Base-by-base conservation (phyloP, 2,113 vertebrate species). In the Amazona guildingii region DNA sequence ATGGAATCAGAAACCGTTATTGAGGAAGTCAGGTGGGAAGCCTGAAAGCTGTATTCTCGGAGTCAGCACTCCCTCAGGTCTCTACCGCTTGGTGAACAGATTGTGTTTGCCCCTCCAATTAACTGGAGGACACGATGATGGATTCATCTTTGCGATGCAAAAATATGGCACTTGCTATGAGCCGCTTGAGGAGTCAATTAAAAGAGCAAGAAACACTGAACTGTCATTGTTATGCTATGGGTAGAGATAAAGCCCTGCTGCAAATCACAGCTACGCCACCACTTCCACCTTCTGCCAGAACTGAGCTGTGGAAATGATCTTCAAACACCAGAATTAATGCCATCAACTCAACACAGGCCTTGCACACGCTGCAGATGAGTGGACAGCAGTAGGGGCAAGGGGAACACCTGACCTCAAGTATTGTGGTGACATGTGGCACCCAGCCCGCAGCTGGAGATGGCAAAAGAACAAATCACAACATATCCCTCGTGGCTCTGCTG, bases 201-300 rank as follows among this genome's bases (percentile, higher is more conserved):
- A 15, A 46, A 48, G 29, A 68, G 29, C 13, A 66, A 87, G 43
- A 67, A 75, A 41, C 33, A 15, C 5, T 15, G 15, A 5, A 2
- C 33, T 63, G 43, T 41, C 0, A 1, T 14, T 28, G 7, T 48
- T 14, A 10, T 2, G 14, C 41, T 17, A 15, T 0, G 16, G 46
- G 54, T 43, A 24, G 0, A 52, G 49, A 52, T 0, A 8, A 79
- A 79, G 13, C 27, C 20, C 46, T 55, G 49, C 13, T 16, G 33
- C 44, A 78, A 37, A 16, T 0, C 33, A 25, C 35, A 67, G 62
- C 33, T 9, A 63, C 67, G 44, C 12, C 67, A 33, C 25, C 6
- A 7, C 35, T 81, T 61, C 46, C 16, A 21, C 59, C 29, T 29
- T 17, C n/a, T 54, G 49, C 63, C 85, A 52, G 24, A 31, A 29